phyloP scores from a whole-genome alignment of 2,888 invertebrate species.

The Punctoribates punctum region DNA sequence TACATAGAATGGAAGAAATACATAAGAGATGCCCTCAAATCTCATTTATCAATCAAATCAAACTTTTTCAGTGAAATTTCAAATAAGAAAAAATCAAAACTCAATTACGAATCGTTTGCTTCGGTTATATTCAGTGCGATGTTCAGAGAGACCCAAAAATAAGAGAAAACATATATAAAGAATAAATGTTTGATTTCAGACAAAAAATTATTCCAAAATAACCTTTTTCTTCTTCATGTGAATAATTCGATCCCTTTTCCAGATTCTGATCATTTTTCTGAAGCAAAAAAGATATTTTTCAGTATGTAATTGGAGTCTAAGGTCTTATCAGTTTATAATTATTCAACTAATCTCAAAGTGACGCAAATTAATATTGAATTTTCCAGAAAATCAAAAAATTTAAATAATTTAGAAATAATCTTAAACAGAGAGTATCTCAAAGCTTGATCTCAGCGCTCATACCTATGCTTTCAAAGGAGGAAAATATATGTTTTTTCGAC shows the following conservation, averaged over 20 bases:
- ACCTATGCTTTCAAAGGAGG: background rate
- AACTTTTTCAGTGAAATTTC: background rate
- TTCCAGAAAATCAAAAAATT: background rate
- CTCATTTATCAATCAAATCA: background rate
- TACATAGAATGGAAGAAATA: background rate
- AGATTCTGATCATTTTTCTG: background rate
- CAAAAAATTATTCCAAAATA: too few relatives aligned
- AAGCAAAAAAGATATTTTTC: background rate
- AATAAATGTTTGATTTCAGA: too few relatives aligned
- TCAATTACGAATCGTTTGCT: background rate
- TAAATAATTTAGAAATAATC: slow-evolving; percentile 5
- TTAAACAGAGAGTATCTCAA: background rate
- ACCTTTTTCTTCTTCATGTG: too few relatives aligned
- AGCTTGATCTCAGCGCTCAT: background rate
- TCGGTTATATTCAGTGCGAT: background rate
- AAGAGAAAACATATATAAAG: too few relatives aligned
- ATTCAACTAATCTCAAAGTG: background rate
- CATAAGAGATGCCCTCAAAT: background rate
- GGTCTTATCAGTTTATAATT: slow-evolving; percentile 21
- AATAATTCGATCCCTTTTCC: too few relatives aligned
- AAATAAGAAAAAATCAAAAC: background rate
- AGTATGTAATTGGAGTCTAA: background rate
- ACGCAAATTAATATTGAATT: slow-evolving; percentile 23
- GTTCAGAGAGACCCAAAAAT: background rate
- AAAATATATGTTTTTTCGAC: background rate